Percentiles rank a stretch among this genome's conserved stretches.
Evolutionary conservation across 2,113 vertebrate species (phyloP).

Genomic region (Poeciliopsis retropinna): DNA sequence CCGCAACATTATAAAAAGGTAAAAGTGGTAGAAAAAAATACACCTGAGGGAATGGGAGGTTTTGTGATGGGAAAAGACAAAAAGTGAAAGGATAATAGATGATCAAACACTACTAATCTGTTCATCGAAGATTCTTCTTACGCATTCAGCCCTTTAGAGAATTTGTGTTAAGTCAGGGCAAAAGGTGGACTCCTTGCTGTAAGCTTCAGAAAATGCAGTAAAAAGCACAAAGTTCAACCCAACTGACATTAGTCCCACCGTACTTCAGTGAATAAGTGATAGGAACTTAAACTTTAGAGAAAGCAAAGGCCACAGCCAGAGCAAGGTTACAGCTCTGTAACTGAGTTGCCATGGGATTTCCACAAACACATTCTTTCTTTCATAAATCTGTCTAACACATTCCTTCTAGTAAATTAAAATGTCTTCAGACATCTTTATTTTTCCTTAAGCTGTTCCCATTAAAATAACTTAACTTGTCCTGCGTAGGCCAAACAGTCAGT

Average conservation of each 20-base stretch:
- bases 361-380: conserved; percentile 35
- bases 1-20: conserved; percentile 10
- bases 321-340: neutral
- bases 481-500: conserved; percentile 40
- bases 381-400: conserved; percentile 29
- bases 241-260: conserved; percentile 2
- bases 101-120: conserved; percentile 7
- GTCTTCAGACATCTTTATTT: conserved; percentile 41
- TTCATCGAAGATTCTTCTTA: neutral
- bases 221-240: conserved; percentile 22
- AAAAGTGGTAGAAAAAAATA: conserved; percentile 5
- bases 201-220: conserved; percentile 10
- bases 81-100: conserved; percentile 1
- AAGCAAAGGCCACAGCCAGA: conserved; percentile 30
- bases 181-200: conserved; percentile 11
- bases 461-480: conserved; percentile 46
- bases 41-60: conserved; percentile 4
- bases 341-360: conserved; percentile 51
- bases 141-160: conserved; percentile 4
- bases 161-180: neutral
- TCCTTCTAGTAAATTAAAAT: conserved; percentile 46
- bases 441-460: conserved; percentile 27
- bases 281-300: conserved; percentile 53
- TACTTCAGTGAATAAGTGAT: conserved; percentile 31
- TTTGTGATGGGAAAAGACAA: neutral